Conservation (phyloP, 2,797 vertebrate genomes). For the Argentina silus region DNA sequence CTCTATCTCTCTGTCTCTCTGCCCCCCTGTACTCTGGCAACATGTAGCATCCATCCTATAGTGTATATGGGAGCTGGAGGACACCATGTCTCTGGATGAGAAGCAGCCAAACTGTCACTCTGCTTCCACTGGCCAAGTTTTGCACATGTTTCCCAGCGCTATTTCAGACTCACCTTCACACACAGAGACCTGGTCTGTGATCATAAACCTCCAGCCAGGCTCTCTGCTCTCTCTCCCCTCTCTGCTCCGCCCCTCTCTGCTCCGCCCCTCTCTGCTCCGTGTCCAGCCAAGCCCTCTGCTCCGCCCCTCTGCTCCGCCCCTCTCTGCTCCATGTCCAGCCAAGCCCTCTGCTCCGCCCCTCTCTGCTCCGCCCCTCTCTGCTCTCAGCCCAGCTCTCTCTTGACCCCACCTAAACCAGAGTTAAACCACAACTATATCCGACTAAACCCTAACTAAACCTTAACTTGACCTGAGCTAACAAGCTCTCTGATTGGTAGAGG, state of each 20-base stretch:
- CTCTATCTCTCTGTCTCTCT: conserved; percentile 28
- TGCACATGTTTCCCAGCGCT: conserved; percentile 39
- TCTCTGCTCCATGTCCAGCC: neutral
- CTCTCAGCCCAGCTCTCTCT: neutral
- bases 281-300: no score
- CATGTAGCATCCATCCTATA: conserved; percentile 18
- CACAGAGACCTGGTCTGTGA: neutral
- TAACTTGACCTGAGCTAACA: neutral
- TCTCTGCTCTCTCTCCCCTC: neutral
- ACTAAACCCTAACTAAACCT: no score
- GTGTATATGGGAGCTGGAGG: conserved; percentile 19
- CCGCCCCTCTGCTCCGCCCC: no score
- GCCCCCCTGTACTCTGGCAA: conserved; percentile 11
- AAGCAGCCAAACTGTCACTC: conserved; percentile 17
- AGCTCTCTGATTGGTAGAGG: neutral
- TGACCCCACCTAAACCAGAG: no score
- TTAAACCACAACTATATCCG: no score
- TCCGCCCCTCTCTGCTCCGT: no score
- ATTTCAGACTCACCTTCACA: conserved; percentile 27
- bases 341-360: no score
- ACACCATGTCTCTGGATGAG: conserved; percentile 15
- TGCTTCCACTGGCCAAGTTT: conserved; percentile 37
- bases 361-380: no score
- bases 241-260: no score
- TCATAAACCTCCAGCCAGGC: neutral